Percentiles rank a stretch among this genome's conserved stretches.
Conservation (phyloP, 2,888 invertebrate genomes). For the Tribolium freemani region DNA sequence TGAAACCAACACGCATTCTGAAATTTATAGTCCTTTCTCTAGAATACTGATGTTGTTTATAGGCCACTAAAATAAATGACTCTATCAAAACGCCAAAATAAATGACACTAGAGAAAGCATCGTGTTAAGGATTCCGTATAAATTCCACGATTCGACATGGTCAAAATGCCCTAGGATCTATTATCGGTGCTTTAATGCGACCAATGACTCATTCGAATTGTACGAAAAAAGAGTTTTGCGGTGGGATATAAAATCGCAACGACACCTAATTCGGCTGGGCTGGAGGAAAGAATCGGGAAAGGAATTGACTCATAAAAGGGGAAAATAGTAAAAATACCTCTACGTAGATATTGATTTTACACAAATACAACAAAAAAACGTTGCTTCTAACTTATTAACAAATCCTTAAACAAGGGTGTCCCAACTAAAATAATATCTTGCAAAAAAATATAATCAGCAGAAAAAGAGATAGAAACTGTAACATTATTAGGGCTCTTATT, state of each 20-base stretch:
- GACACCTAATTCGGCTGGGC: background rate
- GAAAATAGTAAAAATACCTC: background rate
- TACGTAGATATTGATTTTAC: background rate
- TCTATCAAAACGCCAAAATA: slow-evolving; percentile 44
- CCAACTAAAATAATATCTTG: too few relatives aligned
- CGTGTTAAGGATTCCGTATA: slow-evolving; percentile 42
- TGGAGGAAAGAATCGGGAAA: background rate
- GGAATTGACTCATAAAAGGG: background rate
- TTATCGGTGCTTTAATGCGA: slow-evolving; percentile 20
- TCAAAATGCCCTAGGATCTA: slow-evolving; percentile 34
- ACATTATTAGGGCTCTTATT: too few relatives aligned
- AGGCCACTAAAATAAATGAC: slow-evolving; percentile 44
- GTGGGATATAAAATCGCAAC: slow-evolving; percentile 9
- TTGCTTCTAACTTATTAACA: background rate
- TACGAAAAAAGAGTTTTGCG: slow-evolving; percentile 12
- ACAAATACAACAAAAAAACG: background rate
- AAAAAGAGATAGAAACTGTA: too few relatives aligned
- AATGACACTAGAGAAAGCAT: slow-evolving; percentile 34
- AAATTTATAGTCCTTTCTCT: slow-evolving; percentile 48
- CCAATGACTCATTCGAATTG: slow-evolving; percentile 21
- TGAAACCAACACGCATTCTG: slow-evolving; percentile 47
- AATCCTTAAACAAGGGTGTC: too few relatives aligned
- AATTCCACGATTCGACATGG: slow-evolving; percentile 36
- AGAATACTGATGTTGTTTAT: slow-evolving; percentile 48
- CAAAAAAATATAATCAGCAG: too few relatives aligned